These are phyloP conservation scores for Globodera rostochiensis DNA, from an alignment of 1,140 invertebrate genomes.

Conservation along the genomic window DNA sequence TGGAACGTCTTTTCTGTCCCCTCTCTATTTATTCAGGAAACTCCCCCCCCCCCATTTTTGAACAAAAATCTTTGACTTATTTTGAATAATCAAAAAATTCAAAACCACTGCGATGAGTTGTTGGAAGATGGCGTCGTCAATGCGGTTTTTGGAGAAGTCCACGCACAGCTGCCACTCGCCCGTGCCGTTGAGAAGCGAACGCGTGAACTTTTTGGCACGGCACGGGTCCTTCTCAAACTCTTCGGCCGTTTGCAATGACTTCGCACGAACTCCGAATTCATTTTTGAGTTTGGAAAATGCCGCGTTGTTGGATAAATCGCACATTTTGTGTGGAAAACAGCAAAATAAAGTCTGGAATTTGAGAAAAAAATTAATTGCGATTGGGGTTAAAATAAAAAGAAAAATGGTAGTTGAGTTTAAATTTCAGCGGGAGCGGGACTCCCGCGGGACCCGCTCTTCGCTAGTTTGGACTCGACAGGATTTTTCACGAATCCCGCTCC, in stretches of 20 bases:
- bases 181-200: constrained; percentile 53
- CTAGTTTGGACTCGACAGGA: too few relatives aligned
- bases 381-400: too few relatives aligned
- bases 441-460: too few relatives aligned
- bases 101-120: constrained; percentile 79
- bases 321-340: neutral
- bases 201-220: constrained; percentile 60
- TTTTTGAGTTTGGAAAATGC: constrained; percentile 46
- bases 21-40: neutral
- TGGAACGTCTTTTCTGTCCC: too few relatives aligned
- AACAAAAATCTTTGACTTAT: constrained; percentile 11
- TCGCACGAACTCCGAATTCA: constrained; percentile 35
- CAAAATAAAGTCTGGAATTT: neutral
- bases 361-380: too few relatives aligned
- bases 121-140: constrained; percentile 78
- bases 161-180: constrained; percentile 72
- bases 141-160: constrained; percentile 95
- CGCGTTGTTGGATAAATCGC: constrained; percentile 43
- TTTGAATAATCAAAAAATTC: constrained; percentile 11
- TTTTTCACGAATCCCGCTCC: too few relatives aligned
- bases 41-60: neutral
- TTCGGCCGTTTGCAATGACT: constrained; percentile 52
- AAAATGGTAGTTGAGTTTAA: too few relatives aligned
- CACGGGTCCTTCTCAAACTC: constrained; percentile 55
- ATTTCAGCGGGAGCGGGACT: too few relatives aligned